Evolutionary conservation across 2,888 invertebrate species (phyloP).

Genomic region (Peribatodes rhomboidaria): DNA sequence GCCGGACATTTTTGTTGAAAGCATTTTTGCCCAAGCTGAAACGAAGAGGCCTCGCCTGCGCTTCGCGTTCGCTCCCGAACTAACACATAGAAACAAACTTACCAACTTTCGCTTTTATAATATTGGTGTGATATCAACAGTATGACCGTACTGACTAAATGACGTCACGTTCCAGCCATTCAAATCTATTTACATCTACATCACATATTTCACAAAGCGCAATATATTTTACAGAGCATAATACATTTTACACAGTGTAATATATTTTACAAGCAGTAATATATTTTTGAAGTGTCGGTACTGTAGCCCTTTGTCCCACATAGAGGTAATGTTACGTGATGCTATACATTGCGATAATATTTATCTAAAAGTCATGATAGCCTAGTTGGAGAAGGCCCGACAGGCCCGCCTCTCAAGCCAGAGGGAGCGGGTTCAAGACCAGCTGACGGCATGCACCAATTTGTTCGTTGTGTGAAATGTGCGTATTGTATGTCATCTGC

Average conservation of each 20-base stretch:
- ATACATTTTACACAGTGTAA: constrained; percentile 21
- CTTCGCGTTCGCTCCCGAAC: no score
- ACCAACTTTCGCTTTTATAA: constrained; percentile 12
- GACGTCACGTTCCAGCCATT: constrained; percentile 22
- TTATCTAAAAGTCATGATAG: neutral
- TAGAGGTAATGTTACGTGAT: neutral
- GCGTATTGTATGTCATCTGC: no score
- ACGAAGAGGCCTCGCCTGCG: no score
- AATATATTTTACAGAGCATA: constrained; percentile 23
- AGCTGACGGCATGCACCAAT: no score
- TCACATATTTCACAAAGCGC: constrained; percentile 13
- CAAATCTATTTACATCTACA: constrained; percentile 23
- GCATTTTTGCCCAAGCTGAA: no score
- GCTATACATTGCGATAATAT: neutral
- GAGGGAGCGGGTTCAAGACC: no score
- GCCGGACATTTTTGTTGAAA: no score
- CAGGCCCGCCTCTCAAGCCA: no score
- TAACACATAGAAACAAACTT: no score
- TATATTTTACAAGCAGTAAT: constrained; percentile 20
- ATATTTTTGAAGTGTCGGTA: constrained; percentile 12
- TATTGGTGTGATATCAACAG: constrained; percentile 18
- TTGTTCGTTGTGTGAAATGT: no score
- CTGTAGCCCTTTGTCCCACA: neutral
- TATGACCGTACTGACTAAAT: constrained; percentile 14
- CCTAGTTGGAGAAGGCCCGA: no score